These are phyloP conservation scores for Neogale vison DNA, from an alignment of 2,113 vertebrate genomes.

Conservation along the genomic window DNA sequence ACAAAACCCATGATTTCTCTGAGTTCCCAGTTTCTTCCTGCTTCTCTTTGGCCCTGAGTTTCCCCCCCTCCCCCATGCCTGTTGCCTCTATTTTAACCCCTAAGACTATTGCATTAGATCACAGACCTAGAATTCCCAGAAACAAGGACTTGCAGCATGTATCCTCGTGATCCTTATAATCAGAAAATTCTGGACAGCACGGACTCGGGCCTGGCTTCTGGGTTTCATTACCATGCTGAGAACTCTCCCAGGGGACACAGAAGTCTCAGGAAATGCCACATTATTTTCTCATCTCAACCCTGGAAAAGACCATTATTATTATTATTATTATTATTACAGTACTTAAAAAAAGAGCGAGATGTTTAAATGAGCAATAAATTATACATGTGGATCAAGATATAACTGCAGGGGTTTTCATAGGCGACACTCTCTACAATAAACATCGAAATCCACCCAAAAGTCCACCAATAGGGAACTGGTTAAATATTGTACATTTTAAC, in stretches of 20 bases:
- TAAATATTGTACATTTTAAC: conserved; percentile 54
- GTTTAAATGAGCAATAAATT: conserved; percentile 46
- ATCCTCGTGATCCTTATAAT: neutral
- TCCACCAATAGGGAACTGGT: conserved; percentile 43
- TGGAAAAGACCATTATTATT: neutral
- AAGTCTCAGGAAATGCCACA: conserved; percentile 3
- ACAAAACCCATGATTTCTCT: neutral
- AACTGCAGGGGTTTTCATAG: conserved; percentile 47
- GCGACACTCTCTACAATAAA: conserved; percentile 3
- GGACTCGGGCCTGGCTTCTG: neutral
- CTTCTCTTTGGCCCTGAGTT: neutral
- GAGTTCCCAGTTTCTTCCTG: neutral
- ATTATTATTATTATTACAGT: neutral
- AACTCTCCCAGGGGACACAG: neutral
- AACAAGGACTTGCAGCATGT: neutral
- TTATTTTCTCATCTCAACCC: conserved; percentile 34
- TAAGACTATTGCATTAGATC: neutral
- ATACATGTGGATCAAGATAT: conserved; percentile 8
- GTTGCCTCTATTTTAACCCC: neutral
- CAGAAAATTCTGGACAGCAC: neutral
- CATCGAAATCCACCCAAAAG: conserved; percentile 53
- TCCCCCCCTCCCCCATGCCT: neutral
- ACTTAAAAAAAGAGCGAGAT: neutral
- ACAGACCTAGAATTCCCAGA: neutral
- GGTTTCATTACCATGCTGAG: neutral